Base-by-base conservation (phyloP, 2,113 vertebrate species). In the Cavia porcellus region DNA sequence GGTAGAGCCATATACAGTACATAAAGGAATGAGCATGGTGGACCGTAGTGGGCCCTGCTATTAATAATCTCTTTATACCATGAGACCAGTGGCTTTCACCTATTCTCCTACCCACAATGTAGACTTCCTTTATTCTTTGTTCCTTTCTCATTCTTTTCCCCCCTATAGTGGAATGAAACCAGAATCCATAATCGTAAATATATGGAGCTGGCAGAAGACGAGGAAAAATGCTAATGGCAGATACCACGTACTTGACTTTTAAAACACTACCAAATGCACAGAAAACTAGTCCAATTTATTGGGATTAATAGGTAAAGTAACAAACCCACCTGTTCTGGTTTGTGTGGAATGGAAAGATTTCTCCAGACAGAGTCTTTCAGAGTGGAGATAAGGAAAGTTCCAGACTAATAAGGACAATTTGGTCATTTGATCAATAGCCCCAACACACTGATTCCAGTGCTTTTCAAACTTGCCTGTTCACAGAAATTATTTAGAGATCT, bases 381-480 rank as follows among this genome's bases (percentile, higher is more conserved):
- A 62, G 19, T n/a, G 57, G 42, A 94, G 84, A n/a, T 17, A 1
- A 42, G 20, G 35, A 15, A n/a, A 13, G 6, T 85, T 94, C 20
- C 4, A 1, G 25, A 17, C 10, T 32, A 52, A 47, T 14, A 14
- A 61, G 25, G 35, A 92, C 5, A 74, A 20, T 87, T 47, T 64
- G n/a, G 10, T 92, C 19, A 57, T n/a, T 61, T 7, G 74, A 12
- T 47, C 28, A 32, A 32, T 50, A 89, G 45, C 17, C 24, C 25
- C 9, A 81, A 52, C 1, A 30, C 28, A 9, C 81, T 4, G 28
- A 75, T 62, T 68, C 42, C 20, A 13, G 3, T 86, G 45, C 20
- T 92, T 95, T 55, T 88, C 52, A 90, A 70, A 94, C 19, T 77
- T 90, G 38, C 79, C 52, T 79, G 20, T 85, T 14, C 3, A 15